A percentile compares a stretch with the other conserved stretches of the same genome.
phyloP scores from a whole-genome alignment of 2,113 vertebrate genomes.

The Muntiacus muntjak region DNA sequence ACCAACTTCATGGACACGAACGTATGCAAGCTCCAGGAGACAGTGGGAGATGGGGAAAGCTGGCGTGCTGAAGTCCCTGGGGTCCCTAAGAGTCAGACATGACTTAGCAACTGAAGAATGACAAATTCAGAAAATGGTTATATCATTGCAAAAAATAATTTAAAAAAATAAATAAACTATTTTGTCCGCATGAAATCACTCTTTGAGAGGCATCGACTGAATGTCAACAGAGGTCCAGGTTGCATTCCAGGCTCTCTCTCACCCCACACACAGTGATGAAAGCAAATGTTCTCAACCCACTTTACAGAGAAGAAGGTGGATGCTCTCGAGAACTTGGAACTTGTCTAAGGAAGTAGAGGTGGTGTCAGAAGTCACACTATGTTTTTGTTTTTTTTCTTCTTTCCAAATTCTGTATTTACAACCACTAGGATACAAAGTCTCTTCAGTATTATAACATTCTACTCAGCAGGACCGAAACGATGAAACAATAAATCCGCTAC shows the following conservation, averaged over 20 bases:
- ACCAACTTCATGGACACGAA: fast-evolving
- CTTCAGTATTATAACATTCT: too few species aligned
- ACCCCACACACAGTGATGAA: fast-evolving
- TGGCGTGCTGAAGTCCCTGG: not conserved
- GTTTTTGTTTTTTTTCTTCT: too few species aligned
- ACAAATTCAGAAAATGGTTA: not conserved
- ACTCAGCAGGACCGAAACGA: fast-evolving
- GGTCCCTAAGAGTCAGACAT: not conserved
- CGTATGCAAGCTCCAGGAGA: not conserved
- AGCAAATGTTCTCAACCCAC: fast-evolving
- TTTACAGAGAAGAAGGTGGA: not conserved
- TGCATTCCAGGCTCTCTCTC: not conserved
- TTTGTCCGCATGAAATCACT: too few species aligned
- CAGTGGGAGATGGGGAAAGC: not conserved
- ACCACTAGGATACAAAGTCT: not conserved
- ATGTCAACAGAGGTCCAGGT: fast-evolving
- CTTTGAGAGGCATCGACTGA: not conserved
- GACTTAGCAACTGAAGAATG: not conserved
- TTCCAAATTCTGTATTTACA: not conserved
- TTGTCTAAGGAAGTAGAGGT: not conserved
- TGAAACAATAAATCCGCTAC: not conserved
- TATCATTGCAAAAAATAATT: not conserved
- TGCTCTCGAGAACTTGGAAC: not conserved
- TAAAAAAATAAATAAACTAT: not conserved
- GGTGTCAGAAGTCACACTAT: not conserved